These are phyloP conservation scores for Maccullochella peelii DNA, from an alignment of 2,113 vertebrate species.

Conservation along the genomic window DNA sequence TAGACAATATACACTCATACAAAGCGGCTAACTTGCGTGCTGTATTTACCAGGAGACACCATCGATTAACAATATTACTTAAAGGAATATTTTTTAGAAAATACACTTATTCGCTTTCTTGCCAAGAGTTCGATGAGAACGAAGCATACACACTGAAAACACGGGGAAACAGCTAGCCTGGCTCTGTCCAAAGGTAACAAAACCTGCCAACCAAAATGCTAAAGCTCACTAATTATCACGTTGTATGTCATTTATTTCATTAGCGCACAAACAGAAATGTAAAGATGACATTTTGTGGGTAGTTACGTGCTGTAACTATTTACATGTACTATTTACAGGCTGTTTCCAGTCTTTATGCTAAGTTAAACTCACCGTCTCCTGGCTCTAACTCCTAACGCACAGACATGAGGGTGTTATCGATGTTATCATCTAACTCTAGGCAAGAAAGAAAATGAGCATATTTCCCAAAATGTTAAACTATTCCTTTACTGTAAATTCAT, in stretches of 20 bases:
- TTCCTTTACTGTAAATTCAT: no score
- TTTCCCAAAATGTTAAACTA: no score
- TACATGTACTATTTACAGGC: neutral
- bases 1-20: neutral
- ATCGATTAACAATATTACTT: neutral
- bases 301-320: neutral
- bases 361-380: no score
- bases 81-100: neutral
- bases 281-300: neutral
- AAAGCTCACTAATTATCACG: neutral
- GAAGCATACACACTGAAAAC: no score
- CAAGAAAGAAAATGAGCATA: no score
- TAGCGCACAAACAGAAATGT: neutral
- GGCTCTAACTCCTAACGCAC: no score
- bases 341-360: neutral
- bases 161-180: no score
- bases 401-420: no score
- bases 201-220: neutral
- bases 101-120: neutral
- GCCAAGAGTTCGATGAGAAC: neutral
- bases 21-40: neutral
- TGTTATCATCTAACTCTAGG: no score
- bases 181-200: neutral
- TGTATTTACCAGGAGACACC: neutral
- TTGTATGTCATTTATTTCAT: neutral